Evolutionary conservation across 2,888 invertebrate genomes (phyloP), one percentile per base, ranked within the genome.

Genomic region (Caenorhabditis drosophilae): DNA sequence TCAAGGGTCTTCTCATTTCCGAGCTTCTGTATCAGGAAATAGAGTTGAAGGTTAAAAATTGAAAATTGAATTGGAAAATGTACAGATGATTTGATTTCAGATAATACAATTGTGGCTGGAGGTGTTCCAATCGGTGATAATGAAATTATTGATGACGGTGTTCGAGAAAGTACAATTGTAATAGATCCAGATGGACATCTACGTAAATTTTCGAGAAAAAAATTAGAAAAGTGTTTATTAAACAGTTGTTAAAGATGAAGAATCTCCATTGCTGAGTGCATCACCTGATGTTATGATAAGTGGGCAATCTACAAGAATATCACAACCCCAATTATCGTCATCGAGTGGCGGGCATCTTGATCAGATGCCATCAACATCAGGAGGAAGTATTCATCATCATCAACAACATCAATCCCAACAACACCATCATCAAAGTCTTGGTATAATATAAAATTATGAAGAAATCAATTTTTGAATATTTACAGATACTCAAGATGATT

Each of bases 81-180:
- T n/a, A n/a, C n/a, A n/a, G n/a, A n/a, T n/a, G 36, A 4, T 15
- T 36, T 36, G n/a, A 2, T 42, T 42, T 26, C 26, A 42, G 42
- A 27, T 18, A 27, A 53, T 23, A 40, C 41, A n/a, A 38, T 56
- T 18, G 27, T 52, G 1, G 36, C 44, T 9, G 52, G 52, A 1
- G 41, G 35, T 6, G 54, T 52, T n/a, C 63, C 56, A 9, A 45
- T 58, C 11, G 57, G 36, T 1, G 75, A 71, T 7, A 73, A 73
- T 26, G 62, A 70, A 4, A 69, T 75, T 11, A 64, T 75, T 26
- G 63, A 72, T 25, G 70, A 71, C 31, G 53, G 67, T 18, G 51
- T 67, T 12, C 63, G 55, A 38, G 67, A 67, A 38, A 51, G 50
- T 4, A 59, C 67, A 9, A 46, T 67, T 6, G 64, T 67, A 15